Evolutionary conservation across 1,140 invertebrate species (phyloP).

Genomic region (Asobara japonica): DNA sequence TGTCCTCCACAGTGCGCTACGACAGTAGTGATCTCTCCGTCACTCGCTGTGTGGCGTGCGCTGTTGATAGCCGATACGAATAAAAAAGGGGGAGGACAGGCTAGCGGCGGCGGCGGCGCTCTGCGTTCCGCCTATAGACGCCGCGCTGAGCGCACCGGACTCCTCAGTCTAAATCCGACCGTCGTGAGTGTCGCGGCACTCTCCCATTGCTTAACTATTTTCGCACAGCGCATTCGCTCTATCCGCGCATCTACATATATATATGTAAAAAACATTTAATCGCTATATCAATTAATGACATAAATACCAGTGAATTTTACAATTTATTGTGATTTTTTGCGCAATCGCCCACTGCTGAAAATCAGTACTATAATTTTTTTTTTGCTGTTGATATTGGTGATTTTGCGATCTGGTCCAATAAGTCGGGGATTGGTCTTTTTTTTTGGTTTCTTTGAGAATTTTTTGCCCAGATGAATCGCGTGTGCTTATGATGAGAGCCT

Average conservation of each 20-base stretch:
- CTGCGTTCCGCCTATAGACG: constrained; percentile 45
- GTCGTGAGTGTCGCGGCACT: constrained; percentile 47
- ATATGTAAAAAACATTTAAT: too few relatives aligned
- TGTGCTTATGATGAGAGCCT: constrained; percentile 17
- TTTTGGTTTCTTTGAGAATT: neutral
- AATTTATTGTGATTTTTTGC: too few relatives aligned
- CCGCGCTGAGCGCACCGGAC: constrained; percentile 39
- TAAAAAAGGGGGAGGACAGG: constrained; percentile 26
- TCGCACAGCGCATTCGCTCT: neutral
- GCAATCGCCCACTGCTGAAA: too few relatives aligned
- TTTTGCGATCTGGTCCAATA: neutral
- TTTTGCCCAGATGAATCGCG: neutral
- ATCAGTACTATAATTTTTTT: too few relatives aligned
- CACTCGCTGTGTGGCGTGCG: constrained; percentile 6
- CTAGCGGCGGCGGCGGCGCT: constrained; percentile 13
- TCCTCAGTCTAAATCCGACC: constrained; percentile 54
- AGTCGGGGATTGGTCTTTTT: neutral
- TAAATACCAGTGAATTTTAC: too few relatives aligned
- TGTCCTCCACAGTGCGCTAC: neutral
- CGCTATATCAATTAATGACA: too few relatives aligned
- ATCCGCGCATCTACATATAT: too few relatives aligned
- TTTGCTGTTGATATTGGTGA: too few relatives aligned
- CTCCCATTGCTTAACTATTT: neutral
- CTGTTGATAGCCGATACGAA: constrained; percentile 33
- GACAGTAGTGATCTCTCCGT: neutral